These are phyloP conservation scores for Falcaria lacertinaria DNA, from an alignment of 2,888 invertebrate species.

Conservation along the genomic window DNA sequence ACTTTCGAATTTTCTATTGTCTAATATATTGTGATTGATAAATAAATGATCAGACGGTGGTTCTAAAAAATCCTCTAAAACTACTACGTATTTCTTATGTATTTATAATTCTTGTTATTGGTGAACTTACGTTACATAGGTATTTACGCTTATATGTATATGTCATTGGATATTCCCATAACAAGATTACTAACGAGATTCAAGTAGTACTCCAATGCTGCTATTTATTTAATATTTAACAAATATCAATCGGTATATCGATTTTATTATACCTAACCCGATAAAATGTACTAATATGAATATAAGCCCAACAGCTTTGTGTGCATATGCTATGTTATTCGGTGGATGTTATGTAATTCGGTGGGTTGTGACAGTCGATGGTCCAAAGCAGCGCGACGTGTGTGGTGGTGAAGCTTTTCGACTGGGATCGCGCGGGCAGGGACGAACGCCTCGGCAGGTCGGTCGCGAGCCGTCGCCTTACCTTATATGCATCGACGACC, in stretches of 20 bases:
- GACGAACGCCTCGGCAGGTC: conserved; percentile 97
- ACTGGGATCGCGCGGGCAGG: conserved; percentile 94
- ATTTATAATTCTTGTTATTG: no score
- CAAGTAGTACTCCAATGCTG: background rate
- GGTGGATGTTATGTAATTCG: conserved; percentile 56
- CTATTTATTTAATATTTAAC: no score
- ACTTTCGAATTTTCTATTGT: no score
- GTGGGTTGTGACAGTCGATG: conserved; percentile 72
- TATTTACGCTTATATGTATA: background rate
- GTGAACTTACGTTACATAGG: no score
- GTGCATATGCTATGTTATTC: conserved; percentile 42
- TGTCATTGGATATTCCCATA: background rate
- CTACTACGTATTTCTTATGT: no score
- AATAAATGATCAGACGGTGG: no score
- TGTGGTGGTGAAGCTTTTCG: conserved; percentile 84
- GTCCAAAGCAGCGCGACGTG: conserved; percentile 51
- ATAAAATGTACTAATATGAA: background rate
- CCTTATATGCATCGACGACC: conserved; percentile 13
- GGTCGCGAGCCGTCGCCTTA: conserved; percentile 37
- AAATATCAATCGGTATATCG: no score
- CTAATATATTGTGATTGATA: background rate
- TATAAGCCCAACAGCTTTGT: conserved; percentile 18
- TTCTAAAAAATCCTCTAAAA: no score
- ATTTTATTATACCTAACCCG: background rate
- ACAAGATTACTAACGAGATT: background rate